Percentiles rank a stretch among this genome's conserved stretches.
Conservation (phyloP, 2,888 invertebrate species). For the Epirrhoe tristata region DNA sequence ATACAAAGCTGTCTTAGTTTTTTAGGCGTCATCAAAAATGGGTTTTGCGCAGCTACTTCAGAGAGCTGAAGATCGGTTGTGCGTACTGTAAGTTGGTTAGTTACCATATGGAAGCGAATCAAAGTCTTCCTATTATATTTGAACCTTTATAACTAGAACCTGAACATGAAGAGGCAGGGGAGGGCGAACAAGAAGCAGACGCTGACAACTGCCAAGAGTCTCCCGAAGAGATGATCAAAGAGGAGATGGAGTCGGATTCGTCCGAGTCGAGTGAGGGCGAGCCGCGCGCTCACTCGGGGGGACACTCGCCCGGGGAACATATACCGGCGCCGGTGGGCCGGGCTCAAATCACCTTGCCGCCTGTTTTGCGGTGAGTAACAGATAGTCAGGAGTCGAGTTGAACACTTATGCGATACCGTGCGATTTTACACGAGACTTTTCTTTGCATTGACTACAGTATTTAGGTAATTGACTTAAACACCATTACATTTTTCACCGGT, state of each 20-base stretch:
- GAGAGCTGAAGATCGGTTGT: too few species aligned
- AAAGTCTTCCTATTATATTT: not conserved
- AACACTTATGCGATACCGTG: too few species aligned
- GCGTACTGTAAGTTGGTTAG: too few species aligned
- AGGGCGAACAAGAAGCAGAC: constrained; percentile 9
- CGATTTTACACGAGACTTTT: too few species aligned
- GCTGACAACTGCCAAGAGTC: constrained; percentile 35
- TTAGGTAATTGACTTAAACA: too few species aligned
- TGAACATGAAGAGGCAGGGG: constrained; percentile 17
- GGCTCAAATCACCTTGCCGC: not conserved
- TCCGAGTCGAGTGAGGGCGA: constrained; percentile 27
- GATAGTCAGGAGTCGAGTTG: not conserved
- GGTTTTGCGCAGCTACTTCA: too few species aligned
- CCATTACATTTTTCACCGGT: too few species aligned
- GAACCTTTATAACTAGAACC: constrained; percentile 6
- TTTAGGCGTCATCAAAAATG: too few species aligned
- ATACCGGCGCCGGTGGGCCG: constrained; percentile 23
- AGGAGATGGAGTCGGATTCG: constrained; percentile 39
- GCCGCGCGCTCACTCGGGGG: not conserved
- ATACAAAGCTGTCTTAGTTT: too few species aligned
- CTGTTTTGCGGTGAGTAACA: constrained; percentile 25
- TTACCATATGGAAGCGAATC: too few species aligned
- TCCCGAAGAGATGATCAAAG: constrained; percentile 49
- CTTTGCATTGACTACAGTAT: too few species aligned
- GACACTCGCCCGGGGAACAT: constrained; percentile 1